A percentile compares a stretch with the other conserved stretches of the same genome.
phyloP scores from a whole-genome alignment of 2,797 vertebrate species.

The Sternarchorhynchus goeldii region DNA sequence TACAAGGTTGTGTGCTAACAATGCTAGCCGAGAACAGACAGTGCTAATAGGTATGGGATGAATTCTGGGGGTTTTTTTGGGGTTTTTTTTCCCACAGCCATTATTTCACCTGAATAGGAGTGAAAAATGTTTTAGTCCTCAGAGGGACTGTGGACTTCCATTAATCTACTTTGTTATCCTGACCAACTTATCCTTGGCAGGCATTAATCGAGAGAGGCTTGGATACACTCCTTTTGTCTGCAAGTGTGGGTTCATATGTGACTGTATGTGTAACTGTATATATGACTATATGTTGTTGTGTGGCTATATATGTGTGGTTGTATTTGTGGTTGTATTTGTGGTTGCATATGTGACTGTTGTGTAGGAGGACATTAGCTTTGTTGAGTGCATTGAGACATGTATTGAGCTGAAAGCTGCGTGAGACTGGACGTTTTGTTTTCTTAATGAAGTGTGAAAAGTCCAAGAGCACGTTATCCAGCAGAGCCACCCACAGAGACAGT shows the following conservation, averaged over 20 bases:
- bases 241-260: too few relatives aligned
- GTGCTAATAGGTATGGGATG: conserved; percentile 11
- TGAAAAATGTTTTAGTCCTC: background rate
- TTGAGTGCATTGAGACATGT: too few relatives aligned
- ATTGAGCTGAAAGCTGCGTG: background rate
- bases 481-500: background rate
- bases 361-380: too few relatives aligned
- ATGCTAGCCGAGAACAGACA: conserved; percentile 2
- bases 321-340: too few relatives aligned
- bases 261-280: too few relatives aligned
- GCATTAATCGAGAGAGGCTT: background rate
- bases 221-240: background rate
- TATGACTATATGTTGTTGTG: too few relatives aligned
- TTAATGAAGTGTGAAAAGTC: background rate
- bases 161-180: background rate
- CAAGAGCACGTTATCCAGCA: background rate
- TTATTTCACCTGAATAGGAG: background rate
- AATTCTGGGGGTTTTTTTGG: background rate
- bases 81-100: background rate
- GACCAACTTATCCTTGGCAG: background rate
- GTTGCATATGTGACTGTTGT: too few relatives aligned
- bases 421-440: background rate
- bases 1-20: conserved; percentile 13
- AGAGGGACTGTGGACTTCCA: background rate
- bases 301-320: too few relatives aligned